A percentile compares a stretch with the other conserved stretches of the same genome.
phyloP scores from a whole-genome alignment of 2,113 vertebrate species.

The Ciconia stormi region DNA sequence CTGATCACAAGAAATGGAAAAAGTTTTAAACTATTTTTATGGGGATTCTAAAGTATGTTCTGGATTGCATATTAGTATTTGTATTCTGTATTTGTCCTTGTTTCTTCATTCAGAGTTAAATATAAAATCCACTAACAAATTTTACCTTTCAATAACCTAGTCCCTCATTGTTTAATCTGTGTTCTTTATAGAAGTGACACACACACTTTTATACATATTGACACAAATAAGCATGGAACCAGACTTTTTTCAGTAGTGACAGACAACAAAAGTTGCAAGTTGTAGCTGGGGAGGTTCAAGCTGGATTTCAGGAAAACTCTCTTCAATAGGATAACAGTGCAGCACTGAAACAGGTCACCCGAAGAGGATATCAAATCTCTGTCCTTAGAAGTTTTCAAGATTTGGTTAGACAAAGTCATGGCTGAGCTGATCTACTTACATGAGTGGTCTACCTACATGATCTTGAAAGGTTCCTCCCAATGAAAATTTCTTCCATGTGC shows the following conservation, averaged over 20 bases:
- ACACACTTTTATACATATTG: not conserved
- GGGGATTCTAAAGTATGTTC: not conserved
- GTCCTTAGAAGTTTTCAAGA: not conserved
- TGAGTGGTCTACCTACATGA: not conserved
- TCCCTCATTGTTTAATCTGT: not conserved
- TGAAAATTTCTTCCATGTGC: too few relatives aligned
- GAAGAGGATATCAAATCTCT: not conserved
- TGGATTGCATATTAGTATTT: not conserved
- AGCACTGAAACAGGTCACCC: not conserved
- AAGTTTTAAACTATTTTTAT: not conserved
- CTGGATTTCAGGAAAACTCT: not conserved
- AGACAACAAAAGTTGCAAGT: not conserved
- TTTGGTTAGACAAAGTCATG: not conserved
- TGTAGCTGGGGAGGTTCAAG: not conserved
- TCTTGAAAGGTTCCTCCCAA: not conserved
- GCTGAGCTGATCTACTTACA: not conserved
- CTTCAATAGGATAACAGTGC: not conserved
- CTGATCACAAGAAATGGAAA: not conserved
- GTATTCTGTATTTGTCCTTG: not conserved
- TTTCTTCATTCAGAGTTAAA: not conserved
- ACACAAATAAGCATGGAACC: not conserved
- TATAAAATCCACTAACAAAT: not conserved
- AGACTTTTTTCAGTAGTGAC: not conserved
- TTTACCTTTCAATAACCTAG: not conserved
- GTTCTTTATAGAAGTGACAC: not conserved